phyloP scores from a whole-genome alignment of 2,797 vertebrate species.

The Peromyscus eremicus region DNA sequence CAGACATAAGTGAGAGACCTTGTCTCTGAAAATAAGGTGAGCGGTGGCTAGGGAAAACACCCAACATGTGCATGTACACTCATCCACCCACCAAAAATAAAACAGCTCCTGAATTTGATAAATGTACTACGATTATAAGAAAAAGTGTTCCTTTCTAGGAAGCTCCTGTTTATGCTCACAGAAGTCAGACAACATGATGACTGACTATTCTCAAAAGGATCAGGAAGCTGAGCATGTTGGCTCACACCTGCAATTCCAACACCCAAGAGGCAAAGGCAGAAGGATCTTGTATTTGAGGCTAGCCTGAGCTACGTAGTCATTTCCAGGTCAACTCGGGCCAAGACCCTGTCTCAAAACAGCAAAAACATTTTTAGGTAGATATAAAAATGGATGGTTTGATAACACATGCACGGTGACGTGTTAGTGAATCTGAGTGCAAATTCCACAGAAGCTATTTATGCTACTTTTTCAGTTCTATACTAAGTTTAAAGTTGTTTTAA shows the following conservation, averaged over 20 bases:
- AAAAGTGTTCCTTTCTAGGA: slow-evolving; percentile 1
- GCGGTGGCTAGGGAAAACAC: neutral
- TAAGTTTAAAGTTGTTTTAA: slow-evolving; percentile 35
- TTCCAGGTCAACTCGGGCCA: neutral
- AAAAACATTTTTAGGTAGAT: neutral
- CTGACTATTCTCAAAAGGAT: neutral
- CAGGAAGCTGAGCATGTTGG: neutral
- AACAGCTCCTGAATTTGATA: neutral
- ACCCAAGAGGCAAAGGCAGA: neutral
- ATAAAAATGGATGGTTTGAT: neutral
- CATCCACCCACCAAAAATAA: neutral
- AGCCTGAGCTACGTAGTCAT: neutral
- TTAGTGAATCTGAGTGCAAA: slow-evolving; percentile 13
- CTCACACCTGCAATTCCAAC: neutral
- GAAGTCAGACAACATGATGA: neutral
- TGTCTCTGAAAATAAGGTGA: neutral
- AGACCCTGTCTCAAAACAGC: neutral
- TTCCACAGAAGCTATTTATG: neutral
- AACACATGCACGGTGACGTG: neutral
- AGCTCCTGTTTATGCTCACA: neutral
- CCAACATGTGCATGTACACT: no score
- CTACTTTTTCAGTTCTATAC: neutral
- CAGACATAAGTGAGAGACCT: neutral
- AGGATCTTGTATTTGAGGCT: neutral
- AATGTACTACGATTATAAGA: neutral